Evolutionary conservation across 2,113 vertebrate genomes (phyloP).

Genomic region (Speoplatyrhinus poulsoni): DNA sequence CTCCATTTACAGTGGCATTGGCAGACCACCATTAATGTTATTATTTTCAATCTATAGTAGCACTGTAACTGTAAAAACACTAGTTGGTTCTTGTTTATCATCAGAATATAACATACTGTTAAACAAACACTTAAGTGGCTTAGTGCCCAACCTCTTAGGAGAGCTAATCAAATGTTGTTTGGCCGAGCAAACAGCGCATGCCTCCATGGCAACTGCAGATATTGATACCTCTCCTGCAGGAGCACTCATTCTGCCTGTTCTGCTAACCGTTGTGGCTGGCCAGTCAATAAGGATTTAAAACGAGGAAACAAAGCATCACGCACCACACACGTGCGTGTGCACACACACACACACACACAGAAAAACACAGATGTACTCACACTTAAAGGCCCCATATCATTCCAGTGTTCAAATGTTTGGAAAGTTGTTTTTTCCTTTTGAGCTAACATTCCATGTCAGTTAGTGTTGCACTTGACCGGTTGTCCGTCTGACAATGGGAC

Average conservation of each 20-base stretch:
- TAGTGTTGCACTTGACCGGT: too few relatives aligned
- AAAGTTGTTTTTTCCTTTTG: too few relatives aligned
- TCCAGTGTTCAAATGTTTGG: background rate
- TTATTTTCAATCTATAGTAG: conserved; percentile 2
- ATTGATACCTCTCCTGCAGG: conserved; percentile 45
- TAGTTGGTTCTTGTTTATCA: background rate
- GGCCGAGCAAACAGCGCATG: conserved; percentile 36
- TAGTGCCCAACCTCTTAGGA: conserved; percentile 15
- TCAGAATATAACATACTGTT: conserved; percentile 6
- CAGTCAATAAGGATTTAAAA: conserved; percentile 54
- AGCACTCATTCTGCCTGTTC: conserved; percentile 57
- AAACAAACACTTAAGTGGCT: conserved; percentile 25
- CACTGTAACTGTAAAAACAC: background rate
- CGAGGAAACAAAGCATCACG: conserved; percentile 3
- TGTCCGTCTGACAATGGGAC: too few relatives aligned
- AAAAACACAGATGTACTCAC: background rate
- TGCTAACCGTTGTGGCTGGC: conserved; percentile 46
- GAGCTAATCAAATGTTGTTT: conserved; percentile 63
- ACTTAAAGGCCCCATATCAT: background rate
- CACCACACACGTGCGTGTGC: background rate
- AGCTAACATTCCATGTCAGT: too few relatives aligned
- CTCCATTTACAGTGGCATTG: background rate
- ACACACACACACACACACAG: background rate
- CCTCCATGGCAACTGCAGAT: conserved; percentile 50
- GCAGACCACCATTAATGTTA: background rate